A percentile compares a stretch with the other conserved stretches of the same genome.
Evolutionary conservation across 2,888 invertebrate species (phyloP).

Genomic region (Drosophila kokeensis): DNA sequence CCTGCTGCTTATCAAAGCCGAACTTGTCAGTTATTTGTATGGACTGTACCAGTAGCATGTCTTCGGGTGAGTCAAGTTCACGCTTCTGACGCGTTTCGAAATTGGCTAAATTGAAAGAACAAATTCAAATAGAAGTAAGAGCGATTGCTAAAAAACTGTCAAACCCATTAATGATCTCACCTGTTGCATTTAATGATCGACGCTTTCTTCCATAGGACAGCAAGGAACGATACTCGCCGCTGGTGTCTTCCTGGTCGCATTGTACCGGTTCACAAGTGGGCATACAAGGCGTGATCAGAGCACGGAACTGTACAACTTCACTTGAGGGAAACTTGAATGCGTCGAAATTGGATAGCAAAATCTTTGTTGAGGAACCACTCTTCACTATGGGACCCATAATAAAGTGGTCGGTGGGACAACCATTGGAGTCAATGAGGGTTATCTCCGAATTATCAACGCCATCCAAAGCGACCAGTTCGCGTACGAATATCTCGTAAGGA

Average conservation of each 20-base stretch:
- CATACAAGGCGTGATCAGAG: constrained; percentile 97
- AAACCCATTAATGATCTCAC: constrained; percentile 56
- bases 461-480: constrained; percentile 97
- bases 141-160: not conserved
- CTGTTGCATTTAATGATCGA: constrained; percentile 87
- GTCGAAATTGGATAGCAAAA: constrained; percentile 95
- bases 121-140: not conserved
- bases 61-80: constrained; percentile 87
- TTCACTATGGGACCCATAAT: constrained; percentile 97
- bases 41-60: constrained; percentile 95
- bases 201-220: constrained; percentile 92
- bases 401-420: constrained; percentile 96
- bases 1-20: constrained; percentile 90
- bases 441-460: constrained; percentile 97
- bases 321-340: constrained; percentile 98
- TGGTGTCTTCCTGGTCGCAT: constrained; percentile 93
- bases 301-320: constrained; percentile 97
- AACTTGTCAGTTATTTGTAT: constrained; percentile 97
- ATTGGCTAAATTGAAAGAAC: constrained; percentile 6
- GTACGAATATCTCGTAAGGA: constrained; percentile 97
- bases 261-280: constrained; percentile 96
- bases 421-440: constrained; percentile 94
- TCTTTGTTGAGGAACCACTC: constrained; percentile 91
- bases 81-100: constrained; percentile 64
- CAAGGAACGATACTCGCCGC: constrained; percentile 92